These are phyloP conservation scores for Erpobdella octoculata DNA, from an alignment of 2,888 invertebrate species.

Conservation along the genomic window DNA sequence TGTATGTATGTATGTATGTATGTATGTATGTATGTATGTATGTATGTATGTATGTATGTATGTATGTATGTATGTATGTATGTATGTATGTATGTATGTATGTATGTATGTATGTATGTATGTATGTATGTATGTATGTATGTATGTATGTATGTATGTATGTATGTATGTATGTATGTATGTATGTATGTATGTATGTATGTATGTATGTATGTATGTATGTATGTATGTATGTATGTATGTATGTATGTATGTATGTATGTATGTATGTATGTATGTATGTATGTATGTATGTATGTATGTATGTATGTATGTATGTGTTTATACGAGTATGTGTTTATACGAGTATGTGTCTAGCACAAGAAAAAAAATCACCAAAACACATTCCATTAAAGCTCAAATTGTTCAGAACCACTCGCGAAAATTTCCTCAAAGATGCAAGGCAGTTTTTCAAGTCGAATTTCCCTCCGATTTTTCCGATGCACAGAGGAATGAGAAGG, in stretches of 20 bases:
- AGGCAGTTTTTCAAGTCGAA: too few species aligned
- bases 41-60: slow-evolving; percentile 1
- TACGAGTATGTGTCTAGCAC: background rate
- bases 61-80: slow-evolving; percentile 1
- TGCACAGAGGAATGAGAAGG: too few species aligned
- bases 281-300: background rate
- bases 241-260: background rate
- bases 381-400: too few species aligned
- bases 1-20: slow-evolving; percentile 1
- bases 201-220: background rate
- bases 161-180: background rate
- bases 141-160: background rate
- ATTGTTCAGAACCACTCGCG: too few species aligned
- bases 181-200: background rate
- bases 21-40: slow-evolving; percentile 1
- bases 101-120: background rate
- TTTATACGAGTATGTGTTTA: background rate
- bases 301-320: background rate
- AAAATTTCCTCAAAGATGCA: too few species aligned
- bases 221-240: background rate
- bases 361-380: too few species aligned
- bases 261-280: background rate
- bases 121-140: background rate
- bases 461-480: too few species aligned
- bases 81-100: background rate